Evolutionary conservation across 2,888 invertebrate genomes (phyloP).

Genomic region (Cistogaster globosa): DNA sequence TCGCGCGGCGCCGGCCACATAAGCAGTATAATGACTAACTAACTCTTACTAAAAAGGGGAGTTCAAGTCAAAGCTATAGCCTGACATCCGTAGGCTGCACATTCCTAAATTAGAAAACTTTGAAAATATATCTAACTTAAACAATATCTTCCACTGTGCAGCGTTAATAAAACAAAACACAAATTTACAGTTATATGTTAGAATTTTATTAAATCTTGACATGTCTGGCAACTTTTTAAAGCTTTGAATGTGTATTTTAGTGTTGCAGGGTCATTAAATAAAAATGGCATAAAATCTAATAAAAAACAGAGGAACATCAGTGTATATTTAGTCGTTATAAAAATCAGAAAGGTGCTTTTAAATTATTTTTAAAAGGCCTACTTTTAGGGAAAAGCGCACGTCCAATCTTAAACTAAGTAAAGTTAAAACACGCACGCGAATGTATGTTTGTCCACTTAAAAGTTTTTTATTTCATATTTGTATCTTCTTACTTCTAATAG

Average conservation of each 20-base stretch:
- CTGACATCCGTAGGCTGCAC: too few species aligned
- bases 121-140: too few species aligned
- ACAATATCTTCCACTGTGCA: not conserved
- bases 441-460: not conserved
- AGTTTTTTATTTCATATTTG: slow-evolving; percentile 16
- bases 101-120: too few species aligned
- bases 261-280: slow-evolving; percentile 23
- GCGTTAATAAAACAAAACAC: not conserved
- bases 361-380: slow-evolving; percentile 22
- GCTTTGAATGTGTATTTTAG: not conserved
- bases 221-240: slow-evolving; percentile 37
- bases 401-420: not conserved
- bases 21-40: too few species aligned
- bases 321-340: not conserved
- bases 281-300: slow-evolving; percentile 16
- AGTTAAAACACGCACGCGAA: not conserved
- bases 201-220: slow-evolving; percentile 37
- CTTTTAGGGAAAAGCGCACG: not conserved
- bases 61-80: too few species aligned
- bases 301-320: not conserved
- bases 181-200: slow-evolving; percentile 1
- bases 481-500: slow-evolving; percentile 54
- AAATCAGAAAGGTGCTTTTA: not conserved
- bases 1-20: too few species aligned
- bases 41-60: too few species aligned